Percentiles rank a stretch among this genome's conserved stretches.
Conservation (phyloP, 2,888 invertebrate species). For the Urechis unicinctus region DNA sequence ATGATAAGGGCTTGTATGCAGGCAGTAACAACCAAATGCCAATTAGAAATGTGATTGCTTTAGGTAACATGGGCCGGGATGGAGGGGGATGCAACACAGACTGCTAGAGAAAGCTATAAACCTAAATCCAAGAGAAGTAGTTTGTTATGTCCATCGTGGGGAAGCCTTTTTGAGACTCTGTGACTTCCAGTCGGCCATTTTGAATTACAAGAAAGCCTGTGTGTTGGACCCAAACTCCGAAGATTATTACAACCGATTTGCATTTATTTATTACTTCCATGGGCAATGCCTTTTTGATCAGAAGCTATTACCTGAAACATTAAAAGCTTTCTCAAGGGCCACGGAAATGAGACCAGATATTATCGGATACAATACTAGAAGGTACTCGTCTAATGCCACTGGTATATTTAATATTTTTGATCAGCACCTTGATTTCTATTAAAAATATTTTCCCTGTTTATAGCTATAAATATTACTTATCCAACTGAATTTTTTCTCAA, state of each 20-base stretch:
- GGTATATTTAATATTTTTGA: not conserved
- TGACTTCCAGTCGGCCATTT: constrained; percentile 47
- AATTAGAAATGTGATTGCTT: too few species aligned
- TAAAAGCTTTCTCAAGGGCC: constrained; percentile 43
- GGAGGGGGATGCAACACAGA: too few species aligned
- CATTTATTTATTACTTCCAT: constrained; percentile 46
- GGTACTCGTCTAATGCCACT: constrained; percentile 27
- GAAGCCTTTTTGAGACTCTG: constrained; percentile 39
- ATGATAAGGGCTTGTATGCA: too few species aligned
- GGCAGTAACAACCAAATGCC: too few species aligned
- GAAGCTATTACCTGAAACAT: constrained; percentile 40
- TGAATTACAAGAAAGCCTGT: constrained; percentile 46
- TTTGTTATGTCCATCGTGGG: constrained; percentile 34
- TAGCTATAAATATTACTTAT: too few species aligned
- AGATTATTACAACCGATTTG: constrained; percentile 31
- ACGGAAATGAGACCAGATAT: constrained; percentile 45
- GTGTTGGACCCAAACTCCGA: constrained; percentile 33
- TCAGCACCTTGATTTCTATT: too few species aligned
- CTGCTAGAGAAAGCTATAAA: constrained; percentile 3
- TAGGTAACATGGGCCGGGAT: too few species aligned
- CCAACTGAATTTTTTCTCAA: too few species aligned
- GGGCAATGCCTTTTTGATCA: constrained; percentile 48
- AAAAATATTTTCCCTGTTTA: too few species aligned
- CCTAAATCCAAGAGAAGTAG: constrained; percentile 27
- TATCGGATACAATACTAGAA: constrained; percentile 44